Percentiles rank a stretch among this genome's conserved stretches.
These are phyloP conservation scores for Nematopogon swammerdamellus DNA, from an alignment of 2,888 invertebrate genomes.

Conservation along the genomic window DNA sequence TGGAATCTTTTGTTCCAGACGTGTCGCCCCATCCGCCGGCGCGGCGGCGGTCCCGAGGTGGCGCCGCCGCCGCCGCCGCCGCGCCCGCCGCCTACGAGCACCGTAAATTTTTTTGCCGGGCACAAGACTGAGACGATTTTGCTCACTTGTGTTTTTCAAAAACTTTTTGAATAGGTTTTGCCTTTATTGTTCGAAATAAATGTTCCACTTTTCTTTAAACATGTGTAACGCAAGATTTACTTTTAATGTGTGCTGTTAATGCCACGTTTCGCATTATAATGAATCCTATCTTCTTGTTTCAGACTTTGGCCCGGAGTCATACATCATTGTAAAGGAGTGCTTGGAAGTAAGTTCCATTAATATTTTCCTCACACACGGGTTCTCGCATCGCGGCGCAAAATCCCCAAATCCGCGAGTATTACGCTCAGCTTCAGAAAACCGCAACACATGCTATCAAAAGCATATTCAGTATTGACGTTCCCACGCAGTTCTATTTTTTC, in stretches of 20 bases:
- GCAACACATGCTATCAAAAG: not conserved
- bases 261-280: no score
- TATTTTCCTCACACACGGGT: slow-evolving; percentile 4
- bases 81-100: no score
- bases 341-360: slow-evolving; percentile 32
- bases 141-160: no score
- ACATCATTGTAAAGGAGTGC: slow-evolving; percentile 41
- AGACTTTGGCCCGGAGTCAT: slow-evolving; percentile 52
- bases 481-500: not conserved
- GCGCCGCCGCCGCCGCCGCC: no score
- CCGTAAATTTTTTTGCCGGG: no score
- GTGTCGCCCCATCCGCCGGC: not conserved
- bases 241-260: no score
- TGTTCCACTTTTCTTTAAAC: no score
- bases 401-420: not conserved
- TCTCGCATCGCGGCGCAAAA: not conserved
- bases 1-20: not conserved
- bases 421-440: not conserved
- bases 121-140: no score
- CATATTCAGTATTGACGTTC: not conserved
- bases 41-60: no score
- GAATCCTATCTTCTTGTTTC: slow-evolving; percentile 20
- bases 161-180: no score
- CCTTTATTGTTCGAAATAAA: no score
- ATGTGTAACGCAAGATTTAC: no score